Conservation (phyloP, 2,797 vertebrate genomes). For the Paramormyrops hopkinsi region DNA sequence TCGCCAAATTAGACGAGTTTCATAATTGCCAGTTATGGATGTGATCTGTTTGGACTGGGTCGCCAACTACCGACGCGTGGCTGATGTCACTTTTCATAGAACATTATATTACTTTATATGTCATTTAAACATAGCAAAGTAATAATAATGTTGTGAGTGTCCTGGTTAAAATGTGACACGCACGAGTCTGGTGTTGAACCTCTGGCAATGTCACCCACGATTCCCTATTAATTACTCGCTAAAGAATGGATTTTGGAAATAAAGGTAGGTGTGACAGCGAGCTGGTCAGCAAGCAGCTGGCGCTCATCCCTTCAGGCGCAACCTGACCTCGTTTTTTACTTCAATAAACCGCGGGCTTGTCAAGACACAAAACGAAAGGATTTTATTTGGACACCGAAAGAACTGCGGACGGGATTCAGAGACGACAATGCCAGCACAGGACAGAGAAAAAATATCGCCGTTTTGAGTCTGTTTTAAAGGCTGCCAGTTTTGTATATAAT, state of each 20-base stretch:
- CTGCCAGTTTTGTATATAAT: background rate
- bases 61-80: slow-evolving; percentile 28
- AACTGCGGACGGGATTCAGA: slow-evolving; percentile 62
- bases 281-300: slow-evolving; percentile 67
- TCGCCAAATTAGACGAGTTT: background rate
- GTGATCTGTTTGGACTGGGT: background rate
- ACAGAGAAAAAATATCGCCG: slow-evolving; percentile 33
- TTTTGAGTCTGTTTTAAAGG: slow-evolving; percentile 18
- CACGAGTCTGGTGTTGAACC: slow-evolving; percentile 45
- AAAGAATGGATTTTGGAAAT: slow-evolving; percentile 48
- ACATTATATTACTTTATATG: slow-evolving; percentile 36
- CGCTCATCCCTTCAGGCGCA: slow-evolving; percentile 58
- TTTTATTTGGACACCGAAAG: slow-evolving; percentile 57
- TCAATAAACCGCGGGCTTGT: slow-evolving; percentile 60
- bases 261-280: slow-evolving; percentile 57
- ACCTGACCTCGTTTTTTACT: slow-evolving; percentile 63
- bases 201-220: slow-evolving; percentile 55
- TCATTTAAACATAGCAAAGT: slow-evolving; percentile 45
- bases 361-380: slow-evolving; percentile 51
- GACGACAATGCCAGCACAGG: slow-evolving; percentile 52
- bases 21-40: slow-evolving; percentile 7
- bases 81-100: slow-evolving; percentile 39
- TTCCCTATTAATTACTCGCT: slow-evolving; percentile 59
- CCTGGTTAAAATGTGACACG: slow-evolving; percentile 35
- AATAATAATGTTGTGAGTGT: slow-evolving; percentile 45